Conservation (phyloP, 2,797 vertebrate species). For the Xenentodon cancila region DNA sequence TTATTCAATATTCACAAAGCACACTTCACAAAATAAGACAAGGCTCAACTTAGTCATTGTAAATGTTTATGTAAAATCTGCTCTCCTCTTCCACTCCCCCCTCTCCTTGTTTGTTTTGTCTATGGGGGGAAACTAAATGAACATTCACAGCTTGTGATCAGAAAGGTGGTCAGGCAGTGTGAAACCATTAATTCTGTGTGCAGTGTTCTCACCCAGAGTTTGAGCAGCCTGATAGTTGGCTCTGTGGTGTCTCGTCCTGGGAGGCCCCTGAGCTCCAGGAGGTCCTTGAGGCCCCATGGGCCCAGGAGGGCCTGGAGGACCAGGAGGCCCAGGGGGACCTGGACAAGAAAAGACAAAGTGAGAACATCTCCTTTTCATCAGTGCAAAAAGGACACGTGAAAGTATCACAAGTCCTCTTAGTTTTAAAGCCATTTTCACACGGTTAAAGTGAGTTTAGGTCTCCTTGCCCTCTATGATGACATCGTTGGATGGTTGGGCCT, state of each 20-base stretch:
- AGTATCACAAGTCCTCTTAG: no score
- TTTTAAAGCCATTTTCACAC: background rate
- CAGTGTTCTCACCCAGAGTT: constrained; percentile 59
- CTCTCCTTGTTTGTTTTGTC: no score
- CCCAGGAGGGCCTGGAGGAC: constrained; percentile 73
- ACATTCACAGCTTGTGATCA: no score
- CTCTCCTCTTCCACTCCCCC: no score
- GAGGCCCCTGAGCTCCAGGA: constrained; percentile 85
- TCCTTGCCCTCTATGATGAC: constrained; percentile 85
- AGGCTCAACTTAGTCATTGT: no score
- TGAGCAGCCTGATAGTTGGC: constrained; percentile 76
- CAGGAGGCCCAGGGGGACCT: constrained; percentile 59
- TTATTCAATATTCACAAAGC: background rate
- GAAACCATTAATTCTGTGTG: background rate
- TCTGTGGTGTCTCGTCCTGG: constrained; percentile 84
- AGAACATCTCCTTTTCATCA: no score
- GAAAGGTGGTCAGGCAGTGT: background rate
- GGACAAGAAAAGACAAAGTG: background rate
- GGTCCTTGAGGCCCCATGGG: constrained; percentile 83
- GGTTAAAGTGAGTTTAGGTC: background rate
- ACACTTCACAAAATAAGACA: background rate
- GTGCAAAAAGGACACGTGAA: no score
- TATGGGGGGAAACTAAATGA: no score
- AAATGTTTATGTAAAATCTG: no score
- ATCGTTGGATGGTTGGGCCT: constrained; percentile 86